Conservation (phyloP, 2,113 vertebrate genomes). For the Ahaetulla prasina region DNA sequence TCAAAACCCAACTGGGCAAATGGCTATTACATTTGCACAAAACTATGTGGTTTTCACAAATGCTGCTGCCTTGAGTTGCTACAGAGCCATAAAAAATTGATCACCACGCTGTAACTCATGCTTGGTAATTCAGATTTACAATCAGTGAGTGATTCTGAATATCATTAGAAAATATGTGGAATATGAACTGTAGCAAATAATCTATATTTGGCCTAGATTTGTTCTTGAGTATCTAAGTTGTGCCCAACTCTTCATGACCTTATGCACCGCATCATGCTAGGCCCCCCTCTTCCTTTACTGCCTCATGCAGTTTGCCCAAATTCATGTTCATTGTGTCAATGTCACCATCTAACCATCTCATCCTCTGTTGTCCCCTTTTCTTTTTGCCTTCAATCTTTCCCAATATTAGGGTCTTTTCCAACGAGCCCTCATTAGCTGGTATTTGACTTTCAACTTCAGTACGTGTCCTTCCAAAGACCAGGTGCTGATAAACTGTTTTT, state of each 20-base stretch:
- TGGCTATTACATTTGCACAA: background rate
- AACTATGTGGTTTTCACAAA: background rate
- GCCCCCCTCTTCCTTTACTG: background rate
- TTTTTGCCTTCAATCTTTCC: background rate
- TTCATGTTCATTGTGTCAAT: background rate
- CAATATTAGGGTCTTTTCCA: background rate
- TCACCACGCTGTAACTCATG: no score
- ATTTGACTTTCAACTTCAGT: background rate
- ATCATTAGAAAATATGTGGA: background rate
- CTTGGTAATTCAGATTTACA: background rate
- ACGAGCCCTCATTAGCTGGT: background rate
- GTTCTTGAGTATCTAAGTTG: background rate
- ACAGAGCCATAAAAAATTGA: background rate
- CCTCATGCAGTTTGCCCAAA: background rate
- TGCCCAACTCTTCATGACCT: background rate
- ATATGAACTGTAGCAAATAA: background rate
- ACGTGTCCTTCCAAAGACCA: background rate
- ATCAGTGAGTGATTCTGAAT: background rate
- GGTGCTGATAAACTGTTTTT: background rate
- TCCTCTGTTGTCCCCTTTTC: background rate
- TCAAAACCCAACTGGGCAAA: background rate
- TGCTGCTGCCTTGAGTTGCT: background rate
- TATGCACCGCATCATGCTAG: background rate
- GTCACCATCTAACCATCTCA: background rate
- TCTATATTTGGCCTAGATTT: background rate